Evolutionary conservation across 2,113 vertebrate species (phyloP), one percentile per base, ranked within the genome.

Genomic region (Labeo catla): DNA sequence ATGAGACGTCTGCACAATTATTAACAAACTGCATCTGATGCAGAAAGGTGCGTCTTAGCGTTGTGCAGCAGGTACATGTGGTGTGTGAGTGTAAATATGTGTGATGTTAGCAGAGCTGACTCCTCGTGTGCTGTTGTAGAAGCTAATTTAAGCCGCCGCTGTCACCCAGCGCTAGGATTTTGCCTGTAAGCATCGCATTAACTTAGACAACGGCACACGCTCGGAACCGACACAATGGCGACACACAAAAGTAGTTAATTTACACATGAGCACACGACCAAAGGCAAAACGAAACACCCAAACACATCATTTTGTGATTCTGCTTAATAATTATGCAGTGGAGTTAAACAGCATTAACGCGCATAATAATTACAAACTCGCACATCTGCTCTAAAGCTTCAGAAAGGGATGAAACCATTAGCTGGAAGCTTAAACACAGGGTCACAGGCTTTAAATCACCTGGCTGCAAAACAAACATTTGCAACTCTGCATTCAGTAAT

Each of bases 61-160:
- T 47, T 16, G 36, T 81, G 23, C 13, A 50, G 45, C 57, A 82
- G 61, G 21, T 66, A 82, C 45, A 23, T 49, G 13, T 4, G n/a
- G 4, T 72, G 52, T 52, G 47, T 66, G 54, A 45, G 65, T 80
- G 81, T 74, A 52, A n/a, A 34, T 88, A 88, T 86, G 89, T 91
- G 84, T 87, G 84, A 87, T 91, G 45, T 89, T 86, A 91, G 88
- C 89, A 86, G 90, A 86, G 90, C 76, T 91, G 90, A 94, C 90
- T 93, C 92, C 92, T 87, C 86, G 49, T n/a, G 39, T 57, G 86
- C 86, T 91, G 87, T 89, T 87, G 84, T 86, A 73, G 90, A 79
- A 88, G 87, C 89, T 91, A 92, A 94, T 92, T 87, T 91, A 91
- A 92, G 76, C 89, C 84, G 76, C 76, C 89, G 50, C 83, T 84